Base-by-base conservation (phyloP, 2,888 invertebrate species). In the Volucella inanis region DNA sequence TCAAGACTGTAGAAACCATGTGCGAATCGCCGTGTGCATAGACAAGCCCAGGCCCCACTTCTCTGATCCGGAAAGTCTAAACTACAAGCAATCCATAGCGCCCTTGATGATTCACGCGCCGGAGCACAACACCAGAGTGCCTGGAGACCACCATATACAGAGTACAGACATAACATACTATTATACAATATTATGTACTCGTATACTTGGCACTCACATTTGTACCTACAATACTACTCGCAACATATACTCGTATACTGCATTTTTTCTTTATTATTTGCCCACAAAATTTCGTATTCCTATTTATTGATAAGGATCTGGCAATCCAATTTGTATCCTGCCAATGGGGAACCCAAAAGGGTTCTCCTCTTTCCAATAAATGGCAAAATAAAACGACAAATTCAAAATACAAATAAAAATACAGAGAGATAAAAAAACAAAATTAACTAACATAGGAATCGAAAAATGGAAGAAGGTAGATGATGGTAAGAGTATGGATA, bases 281-380 rank as follows among this genome's bases (percentile, higher is more conserved):
- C 68, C 72, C 71, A 77, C 76, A 81, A 68, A 76, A 85, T 85
- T 85, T 81, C 45, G 81, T 85, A 85, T 85, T 85, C 85, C 76
- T 85, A 85, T 85, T 85, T 85, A 85, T 85, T 81, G 85, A 85
- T 81, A 85, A 85, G 85, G 85, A 85, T 85, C 85, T 85, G 77
- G 85, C 85, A 85, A 85, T 85, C 85, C 85, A 85, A 85, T 85
- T 85, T 85, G 85, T 85, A 85, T 85, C 85, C 85, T 85, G 85
- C 85, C 85, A 85, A 85, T 85, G 85, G 85, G 81, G 85, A 85
- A 85, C 85, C 76, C 68, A 81, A 85, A 85, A 81, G 85, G 85
- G 80, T 85, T 81, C 81, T 62, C 61, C 75, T 55, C 81, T 85
- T 76, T 2, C 72, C 81, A 85, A 85, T 85, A 85, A 85, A 85